Percentiles rank a stretch among this genome's conserved stretches.
Conservation (phyloP, 2,797 vertebrate genomes). For the Prionace glauca region DNA sequence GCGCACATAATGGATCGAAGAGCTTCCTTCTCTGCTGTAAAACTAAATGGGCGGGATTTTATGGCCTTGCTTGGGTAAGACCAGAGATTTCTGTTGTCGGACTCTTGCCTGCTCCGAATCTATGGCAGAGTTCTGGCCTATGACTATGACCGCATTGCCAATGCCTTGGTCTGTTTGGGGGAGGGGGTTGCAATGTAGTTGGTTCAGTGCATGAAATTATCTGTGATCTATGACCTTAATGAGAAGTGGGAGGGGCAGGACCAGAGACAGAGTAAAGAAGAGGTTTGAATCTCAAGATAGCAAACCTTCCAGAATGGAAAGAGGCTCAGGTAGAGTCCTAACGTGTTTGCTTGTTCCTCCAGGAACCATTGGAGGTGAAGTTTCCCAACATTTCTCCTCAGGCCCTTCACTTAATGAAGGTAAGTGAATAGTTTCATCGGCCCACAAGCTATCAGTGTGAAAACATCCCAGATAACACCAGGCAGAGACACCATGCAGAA, state of each 20-base stretch:
- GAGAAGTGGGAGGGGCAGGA: too few species aligned
- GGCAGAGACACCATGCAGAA: background rate
- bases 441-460: background rate
- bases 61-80: too few species aligned
- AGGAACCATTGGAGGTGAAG: background rate
- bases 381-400: constrained; percentile 19
- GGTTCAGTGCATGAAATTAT: background rate
- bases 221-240: background rate
- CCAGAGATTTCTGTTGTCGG: too few species aligned
- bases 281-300: background rate
- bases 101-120: too few species aligned
- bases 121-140: too few species aligned
- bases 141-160: too few species aligned
- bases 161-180: too few species aligned
- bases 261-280: too few species aligned
- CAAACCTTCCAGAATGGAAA: background rate
- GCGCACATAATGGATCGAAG: too few species aligned
- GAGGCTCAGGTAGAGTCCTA: background rate
- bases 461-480: background rate
- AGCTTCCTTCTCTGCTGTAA: too few species aligned
- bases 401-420: constrained; percentile 26
- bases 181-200: background rate
- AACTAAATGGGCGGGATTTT: too few species aligned
- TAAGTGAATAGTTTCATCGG: background rate
- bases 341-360: background rate